Percentiles rank a stretch among this genome's conserved stretches.
phyloP scores from a whole-genome alignment of 2,888 invertebrate species.

The Yponomeuta malinellus region DNA sequence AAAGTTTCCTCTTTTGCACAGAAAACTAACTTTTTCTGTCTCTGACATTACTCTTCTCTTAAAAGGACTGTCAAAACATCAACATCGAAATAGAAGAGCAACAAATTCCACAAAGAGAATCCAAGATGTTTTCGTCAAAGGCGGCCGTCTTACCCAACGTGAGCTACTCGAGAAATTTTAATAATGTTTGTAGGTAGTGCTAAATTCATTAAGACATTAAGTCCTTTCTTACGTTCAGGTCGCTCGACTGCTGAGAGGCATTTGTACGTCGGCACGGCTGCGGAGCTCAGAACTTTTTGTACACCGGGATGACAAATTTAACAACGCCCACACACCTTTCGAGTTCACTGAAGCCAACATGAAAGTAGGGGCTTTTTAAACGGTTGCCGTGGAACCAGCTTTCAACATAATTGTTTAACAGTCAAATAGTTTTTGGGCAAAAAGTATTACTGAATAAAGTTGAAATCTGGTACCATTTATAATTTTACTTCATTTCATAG shows the following conservation, averaged over 20 bases:
- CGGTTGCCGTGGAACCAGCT: slow-evolving; percentile 14
- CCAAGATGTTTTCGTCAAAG: neutral
- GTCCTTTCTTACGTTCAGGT: slow-evolving; percentile 3
- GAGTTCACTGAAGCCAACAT: slow-evolving; percentile 59
- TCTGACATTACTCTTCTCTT: neutral
- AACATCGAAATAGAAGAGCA: neutral
- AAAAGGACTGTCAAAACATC: neutral
- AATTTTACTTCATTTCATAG: too few species aligned
- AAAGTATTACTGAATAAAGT: too few species aligned
- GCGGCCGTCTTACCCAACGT: neutral
- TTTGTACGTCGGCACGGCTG: slow-evolving; percentile 36
- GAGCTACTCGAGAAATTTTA: neutral
- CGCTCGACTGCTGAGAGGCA: slow-evolving; percentile 23
- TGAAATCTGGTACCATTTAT: too few species aligned
- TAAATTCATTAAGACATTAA: slow-evolving; percentile 2
- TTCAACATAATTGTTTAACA: slow-evolving; percentile 12
- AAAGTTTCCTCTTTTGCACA: too few species aligned
- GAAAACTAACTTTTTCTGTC: too few species aligned
- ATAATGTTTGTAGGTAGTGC: neutral
- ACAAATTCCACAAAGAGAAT: slow-evolving; percentile 2
- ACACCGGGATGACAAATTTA: slow-evolving; percentile 48
- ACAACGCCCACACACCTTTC: slow-evolving; percentile 49
- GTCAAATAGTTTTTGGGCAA: too few species aligned
- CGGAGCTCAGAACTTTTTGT: slow-evolving; percentile 43
- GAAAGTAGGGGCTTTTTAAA: slow-evolving; percentile 31